phyloP scores from a whole-genome alignment of 2,113 vertebrate genomes.

The Dasyurus viverrinus region DNA sequence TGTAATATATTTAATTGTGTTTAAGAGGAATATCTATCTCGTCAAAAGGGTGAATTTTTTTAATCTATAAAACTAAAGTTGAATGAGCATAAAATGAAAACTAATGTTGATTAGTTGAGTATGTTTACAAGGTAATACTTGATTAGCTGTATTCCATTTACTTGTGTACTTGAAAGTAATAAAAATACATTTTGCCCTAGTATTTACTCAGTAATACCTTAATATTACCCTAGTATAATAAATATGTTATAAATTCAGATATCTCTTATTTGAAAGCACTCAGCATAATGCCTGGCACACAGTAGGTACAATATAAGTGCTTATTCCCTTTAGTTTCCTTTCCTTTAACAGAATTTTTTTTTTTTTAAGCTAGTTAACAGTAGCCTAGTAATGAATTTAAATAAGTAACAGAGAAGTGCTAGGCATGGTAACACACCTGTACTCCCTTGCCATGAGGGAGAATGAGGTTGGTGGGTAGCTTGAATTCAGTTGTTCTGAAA shows the following conservation, averaged over 20 bases:
- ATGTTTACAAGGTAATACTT: neutral
- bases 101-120: neutral
- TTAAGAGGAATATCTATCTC: neutral
- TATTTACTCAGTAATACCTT: neutral
- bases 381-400: neutral
- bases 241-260: neutral
- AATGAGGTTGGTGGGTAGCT: neutral
- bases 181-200: neutral
- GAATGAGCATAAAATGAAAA: neutral
- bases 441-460: neutral
- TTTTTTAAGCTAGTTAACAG: neutral
- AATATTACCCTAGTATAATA: neutral
- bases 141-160: neutral
- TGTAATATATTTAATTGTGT: neutral
- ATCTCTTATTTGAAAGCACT: neutral
- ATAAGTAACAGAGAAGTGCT: neutral
- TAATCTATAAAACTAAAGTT: neutral
- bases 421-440: neutral
- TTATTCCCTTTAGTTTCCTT: neutral
- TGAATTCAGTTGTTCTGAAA: neutral
- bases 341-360: neutral
- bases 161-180: neutral
- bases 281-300: neutral
- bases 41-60: neutral
- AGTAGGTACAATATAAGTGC: neutral